A percentile compares a stretch with the other conserved stretches of the same genome.
phyloP scores from a whole-genome alignment of 92 coral and sea anemone genomes.

The Phenganax subtilis region DNA sequence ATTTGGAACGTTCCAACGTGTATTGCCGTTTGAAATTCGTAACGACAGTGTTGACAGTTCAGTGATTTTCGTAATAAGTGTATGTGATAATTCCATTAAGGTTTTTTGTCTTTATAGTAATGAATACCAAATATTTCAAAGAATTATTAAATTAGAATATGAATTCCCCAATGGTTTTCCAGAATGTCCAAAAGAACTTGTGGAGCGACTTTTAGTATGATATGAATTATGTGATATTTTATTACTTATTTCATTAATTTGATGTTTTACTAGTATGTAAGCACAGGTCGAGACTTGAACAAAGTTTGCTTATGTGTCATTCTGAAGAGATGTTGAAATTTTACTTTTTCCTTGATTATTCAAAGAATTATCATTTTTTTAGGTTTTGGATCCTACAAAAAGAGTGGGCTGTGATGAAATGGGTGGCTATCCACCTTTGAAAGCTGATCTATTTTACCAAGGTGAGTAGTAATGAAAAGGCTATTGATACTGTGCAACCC shows the following conservation, averaged over 20 bases:
- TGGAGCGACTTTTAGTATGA: slow-evolving; percentile 75
- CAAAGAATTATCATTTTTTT: background rate
- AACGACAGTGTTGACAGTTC: too few relatives aligned
- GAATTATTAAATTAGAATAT: slow-evolving; percentile 79
- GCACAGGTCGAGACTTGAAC: too few relatives aligned
- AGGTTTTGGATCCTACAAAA: slow-evolving; percentile 94
- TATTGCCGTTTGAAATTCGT: too few relatives aligned
- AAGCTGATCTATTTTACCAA: slow-evolving; percentile 72
- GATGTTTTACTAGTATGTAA: too few relatives aligned
- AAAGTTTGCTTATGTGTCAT: background rate
- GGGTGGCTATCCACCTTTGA: slow-evolving; percentile 76
- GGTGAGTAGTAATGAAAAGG: slow-evolving; percentile 43
- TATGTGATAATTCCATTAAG: background rate
- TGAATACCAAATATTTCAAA: slow-evolving; percentile 95
- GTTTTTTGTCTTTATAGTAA: slow-evolving; percentile 53
- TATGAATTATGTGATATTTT: background rate
- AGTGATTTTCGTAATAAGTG: too few relatives aligned
- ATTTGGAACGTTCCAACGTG: too few relatives aligned
- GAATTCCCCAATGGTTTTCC: slow-evolving; percentile 92
- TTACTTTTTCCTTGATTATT: background rate
- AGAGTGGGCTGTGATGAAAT: slow-evolving; percentile 88
- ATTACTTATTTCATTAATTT: background rate
- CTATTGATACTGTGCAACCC: background rate
- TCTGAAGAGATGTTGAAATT: background rate
- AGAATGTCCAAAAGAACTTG: slow-evolving; percentile 76